These are phyloP conservation scores for Cephalopachus bancanus DNA, from an alignment of 2,797 vertebrate genomes.

Conservation along the genomic window DNA sequence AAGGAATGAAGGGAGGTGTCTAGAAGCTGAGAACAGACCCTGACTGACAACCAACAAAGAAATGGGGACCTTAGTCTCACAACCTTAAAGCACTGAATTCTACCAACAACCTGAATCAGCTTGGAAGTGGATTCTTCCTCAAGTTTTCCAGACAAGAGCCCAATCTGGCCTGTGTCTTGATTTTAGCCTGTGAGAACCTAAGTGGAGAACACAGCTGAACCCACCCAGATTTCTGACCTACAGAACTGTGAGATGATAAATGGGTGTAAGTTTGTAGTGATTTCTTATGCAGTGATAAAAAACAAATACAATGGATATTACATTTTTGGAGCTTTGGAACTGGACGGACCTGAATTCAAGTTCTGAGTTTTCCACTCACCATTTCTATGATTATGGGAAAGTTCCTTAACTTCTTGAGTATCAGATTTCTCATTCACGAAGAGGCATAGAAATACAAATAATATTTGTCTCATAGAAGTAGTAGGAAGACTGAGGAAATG, in stretches of 20 bases:
- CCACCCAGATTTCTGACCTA: slow-evolving; percentile 3
- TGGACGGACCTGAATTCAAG: background rate
- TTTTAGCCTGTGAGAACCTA: background rate
- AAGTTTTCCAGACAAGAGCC: background rate
- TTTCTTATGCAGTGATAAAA: background rate
- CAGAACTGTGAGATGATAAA: background rate
- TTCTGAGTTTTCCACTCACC: background rate
- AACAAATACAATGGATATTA: background rate
- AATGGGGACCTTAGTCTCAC: background rate
- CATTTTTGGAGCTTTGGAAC: background rate
- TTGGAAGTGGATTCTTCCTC: slow-evolving; percentile 34
- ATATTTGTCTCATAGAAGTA: background rate
- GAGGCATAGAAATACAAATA: slow-evolving; percentile 20
- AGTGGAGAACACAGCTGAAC: background rate
- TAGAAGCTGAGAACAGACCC: slow-evolving; percentile 17
- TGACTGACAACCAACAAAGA: background rate
- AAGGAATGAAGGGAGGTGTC: background rate
- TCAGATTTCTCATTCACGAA: slow-evolving; percentile 1
- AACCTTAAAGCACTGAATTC: background rate
- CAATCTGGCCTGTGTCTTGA: background rate
- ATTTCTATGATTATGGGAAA: slow-evolving; percentile 21
- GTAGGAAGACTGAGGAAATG: background rate
- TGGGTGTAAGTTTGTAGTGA: background rate
- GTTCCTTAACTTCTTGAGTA: slow-evolving; percentile 5
- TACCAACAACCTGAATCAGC: background rate